Evolutionary conservation across 2,797 vertebrate genomes (phyloP).

Genomic region (Aeoliscus strigatus): DNA sequence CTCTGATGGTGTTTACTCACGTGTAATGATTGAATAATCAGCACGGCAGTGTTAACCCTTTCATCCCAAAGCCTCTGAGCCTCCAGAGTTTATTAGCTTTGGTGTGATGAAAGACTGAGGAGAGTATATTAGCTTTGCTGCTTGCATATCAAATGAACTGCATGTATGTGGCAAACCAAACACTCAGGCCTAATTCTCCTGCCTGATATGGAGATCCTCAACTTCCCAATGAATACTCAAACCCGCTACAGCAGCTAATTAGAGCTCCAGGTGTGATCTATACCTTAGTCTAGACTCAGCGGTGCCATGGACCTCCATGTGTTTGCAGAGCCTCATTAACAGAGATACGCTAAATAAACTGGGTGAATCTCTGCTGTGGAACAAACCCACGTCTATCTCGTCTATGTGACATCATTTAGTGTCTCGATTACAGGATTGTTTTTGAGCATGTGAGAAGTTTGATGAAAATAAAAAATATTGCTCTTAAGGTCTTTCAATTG

Average conservation of each 20-base stretch:
- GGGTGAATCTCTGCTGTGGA: constrained; percentile 30
- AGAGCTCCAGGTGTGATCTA: constrained; percentile 48
- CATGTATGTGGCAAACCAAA: constrained; percentile 66
- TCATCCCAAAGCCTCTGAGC: constrained; percentile 45
- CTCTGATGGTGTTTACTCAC: constrained; percentile 63
- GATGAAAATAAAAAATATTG: too few relatives aligned
- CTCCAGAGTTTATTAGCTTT: constrained; percentile 56
- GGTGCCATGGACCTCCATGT: constrained; percentile 57
- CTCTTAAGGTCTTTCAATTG: too few relatives aligned
- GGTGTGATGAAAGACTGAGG: constrained; percentile 61
- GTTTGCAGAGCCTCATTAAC: constrained; percentile 57
- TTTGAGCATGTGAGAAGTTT: too few relatives aligned
- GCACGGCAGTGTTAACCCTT: constrained; percentile 59
- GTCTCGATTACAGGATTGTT: too few relatives aligned
- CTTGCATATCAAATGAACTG: constrained; percentile 70
- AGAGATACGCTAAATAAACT: constrained; percentile 51
- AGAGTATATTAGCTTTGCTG: constrained; percentile 55
- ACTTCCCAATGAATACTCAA: constrained; percentile 70
- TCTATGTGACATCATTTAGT: too few relatives aligned
- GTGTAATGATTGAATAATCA: constrained; percentile 73
- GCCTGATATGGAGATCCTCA: constrained; percentile 57
- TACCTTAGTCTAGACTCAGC: constrained; percentile 69
- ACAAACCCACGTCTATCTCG: too few relatives aligned
- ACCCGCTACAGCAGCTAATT: constrained; percentile 44
- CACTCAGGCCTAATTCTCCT: constrained; percentile 51